Evolutionary conservation across 1,140 invertebrate genomes (phyloP), one percentile per base, ranked within the genome.

Genomic region (Zaprionus kolodkinae): DNA sequence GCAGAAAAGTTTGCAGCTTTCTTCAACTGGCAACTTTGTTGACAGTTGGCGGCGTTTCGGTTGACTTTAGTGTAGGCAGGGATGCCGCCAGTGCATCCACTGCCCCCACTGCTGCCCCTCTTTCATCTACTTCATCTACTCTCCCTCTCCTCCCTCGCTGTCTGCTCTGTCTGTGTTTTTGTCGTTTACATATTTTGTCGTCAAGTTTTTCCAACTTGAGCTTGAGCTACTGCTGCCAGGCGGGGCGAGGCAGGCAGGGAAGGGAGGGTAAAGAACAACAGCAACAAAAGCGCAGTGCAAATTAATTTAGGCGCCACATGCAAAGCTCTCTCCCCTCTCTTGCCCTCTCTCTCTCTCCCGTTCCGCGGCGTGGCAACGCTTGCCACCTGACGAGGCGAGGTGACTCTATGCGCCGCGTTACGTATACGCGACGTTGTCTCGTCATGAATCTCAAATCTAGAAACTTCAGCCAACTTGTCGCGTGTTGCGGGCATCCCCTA

Each of bases 281-380:
- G 38, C 68, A 57, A 52, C 40, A 72, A 25, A 33, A 38, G 45
- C 70, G 38, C 17, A 17, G 73, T 77, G 81, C 77, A 84, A 84
- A 84, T 84, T 84, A 84, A 84, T 84, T 84, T 84, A 84, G 70
- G 81, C 81, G 81, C 78, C 81, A 64, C 81, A 84, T 84, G 81
- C 81, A 84, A 84, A 84, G 59, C 81, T 85, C 70, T 21, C 21
- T 2, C 21, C 21, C 21, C 21, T 21, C 21, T 21, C 21, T 21
- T n/a, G n/a, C 21, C 2, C 21, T 21, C 21, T 21, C 21, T 21
- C 21, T 21, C 21, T 21, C 21, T 21, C 21, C 21, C 2, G 21
- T 2, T 21, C 1, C 21, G 21, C 21, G 2, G 2, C 21, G 21
- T 21, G 21, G 21, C 68, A 61, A 48, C 27, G 38, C 62, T 48